phyloP scores from a whole-genome alignment of 2,888 invertebrate species.

The Zygogramma bicolorata region DNA sequence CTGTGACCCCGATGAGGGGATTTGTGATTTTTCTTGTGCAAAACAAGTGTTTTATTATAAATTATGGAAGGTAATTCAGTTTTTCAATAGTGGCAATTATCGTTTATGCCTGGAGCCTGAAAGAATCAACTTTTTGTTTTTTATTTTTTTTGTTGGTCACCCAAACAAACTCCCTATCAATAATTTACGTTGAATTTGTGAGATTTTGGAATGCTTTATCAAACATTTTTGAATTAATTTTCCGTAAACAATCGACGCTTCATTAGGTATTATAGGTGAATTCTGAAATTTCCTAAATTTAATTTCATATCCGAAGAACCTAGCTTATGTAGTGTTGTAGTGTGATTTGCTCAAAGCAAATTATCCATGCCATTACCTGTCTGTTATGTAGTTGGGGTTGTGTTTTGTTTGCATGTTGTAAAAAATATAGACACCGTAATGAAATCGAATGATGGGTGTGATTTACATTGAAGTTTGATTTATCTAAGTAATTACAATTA shows the following conservation, averaged over 20 bases:
- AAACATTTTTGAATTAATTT: not conserved
- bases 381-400: not conserved
- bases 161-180: conserved; percentile 5
- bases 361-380: not conserved
- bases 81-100: conserved; percentile 34
- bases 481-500: no score
- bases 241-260: not conserved
- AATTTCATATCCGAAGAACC: not conserved
- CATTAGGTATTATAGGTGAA: not conserved
- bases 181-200: conserved; percentile 3
- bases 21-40: conserved; percentile 56
- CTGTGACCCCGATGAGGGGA: conserved; percentile 63
- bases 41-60: conserved; percentile 58
- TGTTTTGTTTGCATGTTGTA: not conserved
- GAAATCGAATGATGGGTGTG: no score
- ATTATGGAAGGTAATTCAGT: conserved; percentile 65
- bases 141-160: conserved; percentile 11
- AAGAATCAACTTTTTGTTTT: not conserved
- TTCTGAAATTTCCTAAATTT: not conserved
- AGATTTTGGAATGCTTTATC: not conserved
- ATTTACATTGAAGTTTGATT: no score
- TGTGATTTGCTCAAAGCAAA: not conserved
- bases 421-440: no score
- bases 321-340: not conserved
- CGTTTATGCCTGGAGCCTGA: conserved; percentile 1